Percentiles rank a stretch among this genome's conserved stretches.
Conservation (phyloP, 2,888 invertebrate genomes). For the Andrena haemorrhoa region DNA sequence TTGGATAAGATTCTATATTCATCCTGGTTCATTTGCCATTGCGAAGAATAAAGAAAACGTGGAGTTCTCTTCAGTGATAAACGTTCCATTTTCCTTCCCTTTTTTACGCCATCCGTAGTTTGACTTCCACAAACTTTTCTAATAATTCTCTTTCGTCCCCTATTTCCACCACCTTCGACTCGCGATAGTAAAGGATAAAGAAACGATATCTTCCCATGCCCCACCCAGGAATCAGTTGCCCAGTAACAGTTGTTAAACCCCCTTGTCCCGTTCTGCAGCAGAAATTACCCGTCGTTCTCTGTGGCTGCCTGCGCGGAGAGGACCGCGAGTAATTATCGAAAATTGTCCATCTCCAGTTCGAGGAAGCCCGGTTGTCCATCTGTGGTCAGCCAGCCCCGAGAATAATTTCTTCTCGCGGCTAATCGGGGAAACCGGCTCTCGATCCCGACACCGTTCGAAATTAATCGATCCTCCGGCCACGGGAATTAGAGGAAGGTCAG, state of each 20-base stretch:
- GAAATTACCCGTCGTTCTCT: constrained; percentile 33
- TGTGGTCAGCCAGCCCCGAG: constrained; percentile 35
- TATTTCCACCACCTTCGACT: not conserved
- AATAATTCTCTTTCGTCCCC: too few relatives aligned
- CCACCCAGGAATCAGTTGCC: not conserved
- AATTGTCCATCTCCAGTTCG: constrained; percentile 46
- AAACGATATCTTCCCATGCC: not conserved
- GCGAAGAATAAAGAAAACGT: too few relatives aligned
- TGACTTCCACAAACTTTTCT: too few relatives aligned
- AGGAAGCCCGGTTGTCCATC: constrained; percentile 40
- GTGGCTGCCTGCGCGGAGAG: not conserved
- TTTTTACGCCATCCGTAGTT: too few relatives aligned
- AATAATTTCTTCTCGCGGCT: constrained; percentile 43
- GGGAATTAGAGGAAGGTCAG: constrained; percentile 51
- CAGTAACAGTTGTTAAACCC: not conserved
- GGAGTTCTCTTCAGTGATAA: too few relatives aligned
- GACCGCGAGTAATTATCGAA: constrained; percentile 51
- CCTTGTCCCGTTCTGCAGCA: not conserved
- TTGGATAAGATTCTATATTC: too few relatives aligned
- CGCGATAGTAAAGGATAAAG: not conserved
- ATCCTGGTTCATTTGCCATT: too few relatives aligned
- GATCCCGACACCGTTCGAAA: constrained; percentile 32
- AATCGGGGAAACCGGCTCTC: constrained; percentile 53
- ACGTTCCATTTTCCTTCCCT: too few relatives aligned
- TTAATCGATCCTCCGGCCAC: constrained; percentile 48